Evolutionary conservation across 1,140 invertebrate genomes (phyloP), one percentile per base, ranked within the genome.

Genomic region (Sycophila sp.): DNA sequence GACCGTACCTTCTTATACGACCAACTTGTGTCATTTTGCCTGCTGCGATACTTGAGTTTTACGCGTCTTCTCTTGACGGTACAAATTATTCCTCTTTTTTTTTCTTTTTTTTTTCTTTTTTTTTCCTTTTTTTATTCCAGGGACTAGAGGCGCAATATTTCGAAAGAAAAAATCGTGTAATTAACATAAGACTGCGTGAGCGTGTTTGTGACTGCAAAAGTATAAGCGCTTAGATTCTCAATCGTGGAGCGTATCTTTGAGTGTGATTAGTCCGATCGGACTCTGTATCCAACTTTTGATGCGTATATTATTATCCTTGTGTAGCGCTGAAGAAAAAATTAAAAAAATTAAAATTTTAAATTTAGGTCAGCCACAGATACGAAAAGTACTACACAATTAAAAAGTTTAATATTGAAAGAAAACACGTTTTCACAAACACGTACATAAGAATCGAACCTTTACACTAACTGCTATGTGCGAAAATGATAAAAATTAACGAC

Each of bases 161-260:
- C 30, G 26, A 60, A 22, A 8, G 42, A 34, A 28, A 60, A 51
- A 58, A 69, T 40, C 8, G 22, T 45, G 13, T 69, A 69, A 51
- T 45, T 53, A 60, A 53, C 51, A 69, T 70, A 70, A 64, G 69
- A 71, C 69, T 71, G 60, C 42, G 11, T 42, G 30, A 71, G 32
- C 42, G 32, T 47, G 49, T 56, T 36, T 53, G 38, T 68, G 55
- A 40, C 34, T 36, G 38, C 30, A 30, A 38, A 58, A 42, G 59
- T 26, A 47, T 30, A 38, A 58, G n/a, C 19, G 38, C 22, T 49
- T 51, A n/a, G 10, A 53, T 51, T 40, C 11, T 49, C 28, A 56
- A 42, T 59, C 42, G 32, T 7, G 36, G 30, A 1, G 17, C 19
- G 17, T 8, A 10, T 5, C 11, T 56, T 42, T 13, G 7, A 28